phyloP scores from a whole-genome alignment of 2,113 vertebrate species.

The Coptodon rendalli region DNA sequence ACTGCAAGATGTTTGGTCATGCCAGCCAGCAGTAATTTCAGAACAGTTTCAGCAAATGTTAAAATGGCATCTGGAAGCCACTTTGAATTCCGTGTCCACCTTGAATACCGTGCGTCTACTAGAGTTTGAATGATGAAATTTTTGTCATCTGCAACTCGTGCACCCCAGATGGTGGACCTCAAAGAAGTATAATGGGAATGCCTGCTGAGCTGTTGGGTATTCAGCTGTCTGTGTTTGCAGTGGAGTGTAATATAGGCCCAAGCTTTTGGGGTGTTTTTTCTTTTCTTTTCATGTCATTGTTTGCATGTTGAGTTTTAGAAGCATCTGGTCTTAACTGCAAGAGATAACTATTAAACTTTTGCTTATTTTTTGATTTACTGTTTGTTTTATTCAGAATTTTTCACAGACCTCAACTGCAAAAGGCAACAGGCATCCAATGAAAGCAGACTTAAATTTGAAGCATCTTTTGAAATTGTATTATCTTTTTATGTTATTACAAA shows the following conservation, averaged over 20 bases:
- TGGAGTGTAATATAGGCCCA: not conserved
- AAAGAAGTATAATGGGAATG: not conserved
- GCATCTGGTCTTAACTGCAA: not conserved
- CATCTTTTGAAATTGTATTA: not conserved
- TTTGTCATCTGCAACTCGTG: not conserved
- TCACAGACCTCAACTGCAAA: not conserved
- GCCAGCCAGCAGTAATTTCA: not conserved
- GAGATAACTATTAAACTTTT: not conserved
- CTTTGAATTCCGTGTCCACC: not conserved
- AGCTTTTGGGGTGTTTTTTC: not conserved
- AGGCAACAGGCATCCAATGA: not conserved
- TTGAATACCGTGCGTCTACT: not conserved
- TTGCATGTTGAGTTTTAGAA: not conserved
- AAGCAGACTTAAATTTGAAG: not conserved
- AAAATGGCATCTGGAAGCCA: not conserved
- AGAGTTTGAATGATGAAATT: not conserved
- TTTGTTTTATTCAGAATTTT: not conserved
- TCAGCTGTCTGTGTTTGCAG: not conserved
- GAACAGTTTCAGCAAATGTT: not conserved
- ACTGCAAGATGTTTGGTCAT: not conserved
- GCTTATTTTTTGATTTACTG: not conserved
- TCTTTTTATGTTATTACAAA: not conserved
- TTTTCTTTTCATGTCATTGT: not conserved
- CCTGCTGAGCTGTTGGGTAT: not conserved
- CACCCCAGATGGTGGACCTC: not conserved